A percentile compares a stretch with the other conserved stretches of the same genome.
These are phyloP conservation scores for Cichlasoma orientale DNA, from an alignment of 2,797 vertebrate species.

Conservation along the genomic window DNA sequence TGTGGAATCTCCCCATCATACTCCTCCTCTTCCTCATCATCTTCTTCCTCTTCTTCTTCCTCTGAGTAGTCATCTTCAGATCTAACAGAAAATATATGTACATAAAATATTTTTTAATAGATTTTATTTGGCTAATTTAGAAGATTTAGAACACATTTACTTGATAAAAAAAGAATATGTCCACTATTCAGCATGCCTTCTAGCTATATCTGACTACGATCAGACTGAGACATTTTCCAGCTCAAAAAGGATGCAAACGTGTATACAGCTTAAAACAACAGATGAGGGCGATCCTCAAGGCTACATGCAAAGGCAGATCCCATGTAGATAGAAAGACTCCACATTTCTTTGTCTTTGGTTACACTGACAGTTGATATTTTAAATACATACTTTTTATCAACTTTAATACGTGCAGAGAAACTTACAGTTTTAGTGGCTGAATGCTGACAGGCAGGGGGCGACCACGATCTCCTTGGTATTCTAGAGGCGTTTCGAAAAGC, in stretches of 20 bases:
- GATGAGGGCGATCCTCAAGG: too few species aligned
- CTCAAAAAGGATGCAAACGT: not conserved
- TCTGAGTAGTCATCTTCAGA: slow-evolving; percentile 96
- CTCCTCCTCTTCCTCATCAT: slow-evolving; percentile 80
- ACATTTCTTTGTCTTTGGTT: not conserved
- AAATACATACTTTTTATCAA: not conserved
- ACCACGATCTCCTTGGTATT: slow-evolving; percentile 84
- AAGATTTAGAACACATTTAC: not conserved
- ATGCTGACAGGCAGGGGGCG: slow-evolving; percentile 95
- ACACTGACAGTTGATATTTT: not conserved
- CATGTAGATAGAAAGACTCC: not conserved
- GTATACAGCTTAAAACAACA: not conserved
- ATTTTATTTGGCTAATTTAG: not conserved
- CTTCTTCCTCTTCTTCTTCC: slow-evolving; percentile 82
- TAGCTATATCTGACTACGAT: not conserved
- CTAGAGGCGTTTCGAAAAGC: slow-evolving; percentile 87
- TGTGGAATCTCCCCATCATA: slow-evolving; percentile 82
- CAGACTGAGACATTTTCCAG: not conserved
- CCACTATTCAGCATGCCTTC: not conserved
- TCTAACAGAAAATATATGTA: slow-evolving; percentile 66
- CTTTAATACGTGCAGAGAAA: slow-evolving; percentile 18
- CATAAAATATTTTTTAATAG: rapidly evolving
- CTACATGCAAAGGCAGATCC: not conserved
- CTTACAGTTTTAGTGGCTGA: slow-evolving; percentile 97
- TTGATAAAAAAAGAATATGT: not conserved